Evolutionary conservation across 2,888 invertebrate species (phyloP).

Genomic region (Trichopria drosophilae): DNA sequence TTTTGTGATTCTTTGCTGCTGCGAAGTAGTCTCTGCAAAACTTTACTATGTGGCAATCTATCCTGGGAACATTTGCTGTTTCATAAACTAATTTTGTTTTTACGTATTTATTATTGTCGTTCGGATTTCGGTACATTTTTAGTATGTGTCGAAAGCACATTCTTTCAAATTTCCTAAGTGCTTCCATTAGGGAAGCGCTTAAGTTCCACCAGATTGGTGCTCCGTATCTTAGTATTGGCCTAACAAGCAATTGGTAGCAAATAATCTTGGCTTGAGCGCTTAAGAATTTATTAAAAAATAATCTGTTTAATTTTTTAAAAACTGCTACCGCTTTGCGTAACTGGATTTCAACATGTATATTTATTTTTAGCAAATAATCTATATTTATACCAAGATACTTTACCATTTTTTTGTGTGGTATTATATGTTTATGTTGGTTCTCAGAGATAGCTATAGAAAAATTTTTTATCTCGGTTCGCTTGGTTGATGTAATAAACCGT

Average conservation of each 20-base stretch:
- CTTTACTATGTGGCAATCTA: not conserved
- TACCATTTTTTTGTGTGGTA: slow-evolving; percentile 19
- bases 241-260: slow-evolving; percentile 23
- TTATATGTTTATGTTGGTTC: not conserved
- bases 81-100: slow-evolving; percentile 6
- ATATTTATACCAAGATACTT: slow-evolving; percentile 28
- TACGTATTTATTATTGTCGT: not conserved
- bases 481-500: not conserved
- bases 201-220: slow-evolving; percentile 22
- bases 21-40: slow-evolving; percentile 13
- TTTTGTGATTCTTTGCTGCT: too few relatives aligned
- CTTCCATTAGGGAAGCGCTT: slow-evolving; percentile 25
- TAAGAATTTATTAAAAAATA: slow-evolving; percentile 25
- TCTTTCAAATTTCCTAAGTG: slow-evolving; percentile 21
- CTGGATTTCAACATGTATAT: slow-evolving; percentile 20
- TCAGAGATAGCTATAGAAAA: slow-evolving; percentile 14
- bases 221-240: slow-evolving; percentile 16
- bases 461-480: slow-evolving; percentile 7
- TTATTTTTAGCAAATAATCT: slow-evolving; percentile 22
- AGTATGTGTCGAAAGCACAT: slow-evolving; percentile 12
- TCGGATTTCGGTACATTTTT: slow-evolving; percentile 2
- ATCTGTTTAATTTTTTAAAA: slow-evolving; percentile 7
- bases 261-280: slow-evolving; percentile 20
- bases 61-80: not conserved
- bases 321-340: slow-evolving; percentile 22